These are phyloP conservation scores for Trididemnum nubilum DNA, from an alignment of 23 tunicate genomes.

Conservation along the genomic window DNA sequence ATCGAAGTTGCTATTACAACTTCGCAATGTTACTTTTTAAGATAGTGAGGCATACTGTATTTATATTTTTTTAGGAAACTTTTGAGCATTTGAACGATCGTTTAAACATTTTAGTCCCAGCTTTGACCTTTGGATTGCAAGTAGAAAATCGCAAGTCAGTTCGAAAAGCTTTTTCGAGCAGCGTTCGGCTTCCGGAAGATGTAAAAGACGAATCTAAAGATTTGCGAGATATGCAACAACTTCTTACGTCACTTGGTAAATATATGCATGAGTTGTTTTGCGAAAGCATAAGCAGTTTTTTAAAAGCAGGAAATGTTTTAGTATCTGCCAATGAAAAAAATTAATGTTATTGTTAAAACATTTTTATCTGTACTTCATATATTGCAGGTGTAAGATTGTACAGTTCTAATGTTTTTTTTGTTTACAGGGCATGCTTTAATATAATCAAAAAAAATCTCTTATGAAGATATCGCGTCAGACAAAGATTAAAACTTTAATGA, in stretches of 20 bases:
- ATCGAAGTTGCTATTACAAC: too few relatives aligned
- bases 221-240: constrained; percentile 53
- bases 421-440: too few relatives aligned
- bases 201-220: constrained; percentile 76
- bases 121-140: constrained; percentile 72
- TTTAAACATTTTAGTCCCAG: constrained; percentile 61
- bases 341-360: background rate
- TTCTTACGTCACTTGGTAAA: constrained; percentile 57
- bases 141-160: constrained; percentile 70
- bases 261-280: too few relatives aligned
- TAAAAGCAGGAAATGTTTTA: background rate
- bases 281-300: background rate
- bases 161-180: constrained; percentile 41
- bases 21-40: too few relatives aligned
- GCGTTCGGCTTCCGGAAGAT: constrained; percentile 49
- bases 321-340: too few relatives aligned
- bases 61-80: constrained; percentile 47
- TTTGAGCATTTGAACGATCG: constrained; percentile 70
- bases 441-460: too few relatives aligned
- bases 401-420: too few relatives aligned
- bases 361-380: too few relatives aligned
- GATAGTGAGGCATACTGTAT: too few relatives aligned
- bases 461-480: too few relatives aligned
- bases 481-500: too few relatives aligned
- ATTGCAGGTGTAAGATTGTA: too few relatives aligned